Base-by-base conservation (phyloP, 37 sponge, comb jelly and placozoan species). In the Hexactinellida sp. region DNA sequence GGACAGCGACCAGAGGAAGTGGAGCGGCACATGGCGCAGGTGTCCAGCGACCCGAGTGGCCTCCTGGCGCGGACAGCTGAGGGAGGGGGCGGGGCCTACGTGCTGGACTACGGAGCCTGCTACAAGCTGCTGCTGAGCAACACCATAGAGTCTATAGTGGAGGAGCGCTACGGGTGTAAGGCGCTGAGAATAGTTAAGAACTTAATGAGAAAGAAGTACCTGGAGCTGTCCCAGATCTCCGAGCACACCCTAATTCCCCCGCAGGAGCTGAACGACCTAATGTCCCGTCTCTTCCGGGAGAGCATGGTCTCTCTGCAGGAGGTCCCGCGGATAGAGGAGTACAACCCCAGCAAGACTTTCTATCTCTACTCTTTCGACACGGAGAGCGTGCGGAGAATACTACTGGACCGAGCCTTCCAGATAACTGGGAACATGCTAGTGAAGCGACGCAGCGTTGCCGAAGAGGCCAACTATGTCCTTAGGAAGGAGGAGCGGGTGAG, bases 281-380 rank as follows among this genome's bases (percentile, higher is more conserved):
- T 63, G 32, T 63, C 76, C 28, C 76, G 76, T 10, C 76, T 63
- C 21, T 63, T 32, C 13, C 25, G 76, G 13, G 76, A 63, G 76
- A 63, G 76, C 34, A 63, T 63, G 21, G 30, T 63, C 25, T 63
- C 76, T 28, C 5, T 63, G 34, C 76, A 63, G 30, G 76, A 63
- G 76, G 76, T 63, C 3, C 76, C 76, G 5, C 76, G 76, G 5
- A 7, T 63, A 63, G 76, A 63, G 5, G 76, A 63, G 76, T 63
- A 63, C 34, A 28, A 21, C 5, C 76, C 76, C 13, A 23, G 76
- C 28, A 63, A 63, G 76, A 63, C 76, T 21, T 63, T 63, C 76
- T 63, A 63, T 28, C 76, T 63, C 76, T 63, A 63, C 76, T 63
- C 76, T 21, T 63, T 63, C 13, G 76, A 63, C 76, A 63, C 30